A percentile compares a stretch with the other conserved stretches of the same genome.
Evolutionary conservation across 2,113 vertebrate genomes (phyloP).

Genomic region (Crypturellus undulatus): DNA sequence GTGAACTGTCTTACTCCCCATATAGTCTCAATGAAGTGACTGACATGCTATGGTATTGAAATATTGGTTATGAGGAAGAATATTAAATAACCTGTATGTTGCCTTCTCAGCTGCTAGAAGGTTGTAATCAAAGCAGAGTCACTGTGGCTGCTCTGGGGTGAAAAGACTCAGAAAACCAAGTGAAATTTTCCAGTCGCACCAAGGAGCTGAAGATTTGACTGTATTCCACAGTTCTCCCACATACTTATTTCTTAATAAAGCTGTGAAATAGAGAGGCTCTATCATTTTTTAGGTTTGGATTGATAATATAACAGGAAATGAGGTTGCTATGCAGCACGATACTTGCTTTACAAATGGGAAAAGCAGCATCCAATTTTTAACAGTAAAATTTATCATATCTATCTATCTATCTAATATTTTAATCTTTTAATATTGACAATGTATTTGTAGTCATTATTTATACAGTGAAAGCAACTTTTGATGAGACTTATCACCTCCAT

Average conservation of each 20-base stretch:
- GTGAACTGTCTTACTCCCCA: background rate
- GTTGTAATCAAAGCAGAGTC: background rate
- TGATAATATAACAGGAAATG: background rate
- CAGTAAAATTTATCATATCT: background rate
- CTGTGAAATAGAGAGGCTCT: background rate
- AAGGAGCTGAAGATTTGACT: background rate
- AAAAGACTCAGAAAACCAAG: background rate
- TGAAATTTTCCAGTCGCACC: background rate
- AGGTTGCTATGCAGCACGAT: background rate
- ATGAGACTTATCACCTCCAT: background rate
- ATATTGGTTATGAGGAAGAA: background rate
- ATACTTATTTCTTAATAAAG: background rate
- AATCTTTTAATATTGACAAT: background rate
- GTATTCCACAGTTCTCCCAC: background rate
- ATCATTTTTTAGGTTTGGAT: background rate
- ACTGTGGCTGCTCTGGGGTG: background rate
- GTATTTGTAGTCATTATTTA: background rate
- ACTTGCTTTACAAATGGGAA: background rate
- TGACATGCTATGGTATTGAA: background rate
- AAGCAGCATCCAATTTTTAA: background rate
- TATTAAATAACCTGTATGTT: background rate
- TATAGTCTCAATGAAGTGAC: background rate
- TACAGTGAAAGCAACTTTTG: background rate
- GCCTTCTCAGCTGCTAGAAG: background rate
- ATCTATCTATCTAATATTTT: background rate